Conservation (phyloP, 2,888 invertebrate species). For the Agonopterix subpropinquella region DNA sequence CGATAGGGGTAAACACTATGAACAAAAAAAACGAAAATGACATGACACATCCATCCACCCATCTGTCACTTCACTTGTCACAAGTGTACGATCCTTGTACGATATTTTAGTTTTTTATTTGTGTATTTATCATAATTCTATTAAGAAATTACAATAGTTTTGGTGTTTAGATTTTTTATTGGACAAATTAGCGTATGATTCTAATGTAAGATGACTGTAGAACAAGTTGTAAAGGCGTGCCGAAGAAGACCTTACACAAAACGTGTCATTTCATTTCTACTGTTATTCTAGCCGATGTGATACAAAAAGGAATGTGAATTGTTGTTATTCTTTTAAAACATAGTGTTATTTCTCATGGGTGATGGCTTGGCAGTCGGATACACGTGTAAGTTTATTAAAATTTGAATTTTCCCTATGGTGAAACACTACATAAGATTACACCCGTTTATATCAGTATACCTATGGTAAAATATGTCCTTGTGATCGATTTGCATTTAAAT, state of each 20-base stretch:
- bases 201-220: slow-evolving; percentile 45
- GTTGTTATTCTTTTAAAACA: slow-evolving; percentile 55
- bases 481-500: slow-evolving; percentile 54
- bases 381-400: slow-evolving; percentile 56
- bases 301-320: slow-evolving; percentile 61
- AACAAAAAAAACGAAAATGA: slow-evolving; percentile 3
- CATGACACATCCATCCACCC: slow-evolving; percentile 20
- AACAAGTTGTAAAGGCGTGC: slow-evolving; percentile 35
- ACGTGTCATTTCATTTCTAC: slow-evolving; percentile 67
- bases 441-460: neutral
- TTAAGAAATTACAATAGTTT: slow-evolving; percentile 43
- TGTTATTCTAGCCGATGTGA: slow-evolving; percentile 62
- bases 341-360: slow-evolving; percentile 71
- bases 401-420: slow-evolving; percentile 2
- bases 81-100: slow-evolving; percentile 46
- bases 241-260: slow-evolving; percentile 45
- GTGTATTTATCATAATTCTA: slow-evolving; percentile 52
- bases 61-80: slow-evolving; percentile 28
- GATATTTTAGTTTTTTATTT: slow-evolving; percentile 71
- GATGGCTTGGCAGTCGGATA: slow-evolving; percentile 75
- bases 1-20: neutral
- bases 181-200: slow-evolving; percentile 32
- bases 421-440: neutral
- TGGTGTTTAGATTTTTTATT: slow-evolving; percentile 52
- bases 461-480: slow-evolving; percentile 47